These are phyloP conservation scores for Calliphora vicina DNA, from an alignment of 1,140 invertebrate genomes.

Conservation along the genomic window DNA sequence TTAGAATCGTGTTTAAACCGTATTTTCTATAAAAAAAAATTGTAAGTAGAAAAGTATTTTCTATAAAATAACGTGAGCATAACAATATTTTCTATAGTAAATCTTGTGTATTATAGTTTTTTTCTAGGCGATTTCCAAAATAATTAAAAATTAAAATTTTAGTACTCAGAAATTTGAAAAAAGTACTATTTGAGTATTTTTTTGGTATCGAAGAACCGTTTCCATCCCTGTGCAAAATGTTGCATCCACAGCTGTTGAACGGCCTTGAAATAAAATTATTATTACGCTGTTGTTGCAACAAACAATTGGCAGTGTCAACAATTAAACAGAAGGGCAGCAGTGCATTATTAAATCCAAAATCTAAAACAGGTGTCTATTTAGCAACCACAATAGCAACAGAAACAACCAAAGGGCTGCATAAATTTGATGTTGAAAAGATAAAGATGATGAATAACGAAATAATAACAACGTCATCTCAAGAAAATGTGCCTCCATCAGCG, in stretches of 20 bases:
- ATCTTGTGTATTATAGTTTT: no score
- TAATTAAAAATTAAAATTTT: no score
- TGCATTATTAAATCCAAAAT: neutral
- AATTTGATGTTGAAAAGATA: neutral
- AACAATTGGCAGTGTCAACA: conserved; percentile 12
- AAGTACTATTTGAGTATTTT: no score
- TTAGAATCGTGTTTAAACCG: no score
- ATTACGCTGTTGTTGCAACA: conserved; percentile 12
- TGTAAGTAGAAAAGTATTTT: no score
- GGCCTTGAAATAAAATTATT: conserved; percentile 16
- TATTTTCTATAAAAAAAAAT: no score
- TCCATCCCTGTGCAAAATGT: neutral
- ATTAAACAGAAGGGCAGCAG: neutral
- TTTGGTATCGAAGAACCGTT: no score
- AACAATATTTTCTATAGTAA: no score
- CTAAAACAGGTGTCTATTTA: conserved; percentile 8
- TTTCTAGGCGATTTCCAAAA: no score
- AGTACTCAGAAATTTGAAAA: no score
- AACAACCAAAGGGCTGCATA: neutral
- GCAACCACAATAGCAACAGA: neutral
- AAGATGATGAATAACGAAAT: neutral
- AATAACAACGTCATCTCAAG: neutral
- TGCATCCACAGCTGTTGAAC: neutral
- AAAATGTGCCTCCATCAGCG: neutral
- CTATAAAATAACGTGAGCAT: no score